Evolutionary conservation across 2,113 vertebrate species (phyloP).

Genomic region (Smithornis capensis): DNA sequence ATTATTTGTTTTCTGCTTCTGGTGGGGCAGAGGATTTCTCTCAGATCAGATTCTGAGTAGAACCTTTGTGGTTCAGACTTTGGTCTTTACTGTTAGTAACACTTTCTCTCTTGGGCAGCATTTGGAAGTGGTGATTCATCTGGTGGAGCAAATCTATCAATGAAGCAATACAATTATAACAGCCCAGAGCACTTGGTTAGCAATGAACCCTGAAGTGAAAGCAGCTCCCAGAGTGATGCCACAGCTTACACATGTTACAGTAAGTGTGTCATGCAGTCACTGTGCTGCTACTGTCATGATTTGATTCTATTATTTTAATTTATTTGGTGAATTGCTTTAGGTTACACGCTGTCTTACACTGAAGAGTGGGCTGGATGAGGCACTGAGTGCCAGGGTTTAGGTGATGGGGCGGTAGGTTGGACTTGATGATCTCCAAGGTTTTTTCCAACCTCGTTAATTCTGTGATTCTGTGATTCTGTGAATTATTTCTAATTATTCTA

Average conservation of each 20-base stretch:
- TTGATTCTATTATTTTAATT: not conserved
- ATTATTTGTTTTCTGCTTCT: not conserved
- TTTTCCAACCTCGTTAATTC: too few relatives aligned
- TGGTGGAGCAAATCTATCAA: not conserved
- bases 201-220: not conserved
- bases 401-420: too few relatives aligned
- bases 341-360: not conserved
- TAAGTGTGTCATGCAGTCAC: not conserved
- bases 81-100: not conserved
- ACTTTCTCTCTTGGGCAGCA: not conserved
- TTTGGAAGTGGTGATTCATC: not conserved
- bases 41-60: not conserved
- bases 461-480: too few relatives aligned
- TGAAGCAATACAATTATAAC: not conserved
- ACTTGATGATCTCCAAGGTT: too few relatives aligned
- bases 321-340: not conserved
- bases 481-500: not conserved
- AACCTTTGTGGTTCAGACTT: not conserved
- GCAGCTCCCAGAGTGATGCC: accelerated
- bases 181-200: not conserved
- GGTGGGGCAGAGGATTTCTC: not conserved
- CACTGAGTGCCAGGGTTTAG: too few relatives aligned
- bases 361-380: too few relatives aligned
- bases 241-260: not conserved
- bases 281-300: not conserved